Evolutionary conservation across 1,140 invertebrate species (phyloP).

Genomic region (Cyclina sinensis): DNA sequence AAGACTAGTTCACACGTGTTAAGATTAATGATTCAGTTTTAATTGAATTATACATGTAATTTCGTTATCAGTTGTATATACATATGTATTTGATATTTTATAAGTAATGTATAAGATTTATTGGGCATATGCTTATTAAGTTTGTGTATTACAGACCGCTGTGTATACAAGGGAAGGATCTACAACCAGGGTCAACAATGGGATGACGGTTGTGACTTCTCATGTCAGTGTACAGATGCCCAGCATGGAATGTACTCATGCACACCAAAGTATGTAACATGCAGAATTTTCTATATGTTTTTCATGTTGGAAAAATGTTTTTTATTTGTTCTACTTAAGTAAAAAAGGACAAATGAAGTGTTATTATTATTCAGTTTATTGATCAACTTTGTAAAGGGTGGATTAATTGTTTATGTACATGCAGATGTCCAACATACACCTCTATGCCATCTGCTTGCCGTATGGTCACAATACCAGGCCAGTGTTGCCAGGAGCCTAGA

Average conservation of each 20-base stretch:
- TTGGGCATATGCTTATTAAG: not conserved
- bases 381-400: too few species aligned
- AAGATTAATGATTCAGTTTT: too few species aligned
- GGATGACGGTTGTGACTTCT: conserved; percentile 80
- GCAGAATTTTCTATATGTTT: too few species aligned
- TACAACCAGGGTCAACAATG: conserved; percentile 75
- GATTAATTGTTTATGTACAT: not conserved
- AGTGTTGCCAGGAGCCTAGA: conserved; percentile 74
- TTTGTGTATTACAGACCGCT: conserved; percentile 68
- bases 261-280: conserved; percentile 66
- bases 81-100: too few species aligned
- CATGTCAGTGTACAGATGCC: conserved; percentile 75
- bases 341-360: too few species aligned
- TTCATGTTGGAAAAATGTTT: too few species aligned
- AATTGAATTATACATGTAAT: too few species aligned
- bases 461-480: conserved; percentile 74
- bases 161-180: conserved; percentile 76
- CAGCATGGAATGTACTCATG: conserved; percentile 73
- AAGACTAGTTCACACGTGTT: too few species aligned
- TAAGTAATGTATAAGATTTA: too few species aligned
- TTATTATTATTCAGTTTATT: too few species aligned
- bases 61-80: too few species aligned
- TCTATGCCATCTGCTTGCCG: conserved; percentile 55
- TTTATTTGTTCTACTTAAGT: too few species aligned
- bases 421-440: conserved; percentile 73